phyloP scores from a whole-genome alignment of 1,140 invertebrate species.

The Lordiphosa stackelbergi region DNA sequence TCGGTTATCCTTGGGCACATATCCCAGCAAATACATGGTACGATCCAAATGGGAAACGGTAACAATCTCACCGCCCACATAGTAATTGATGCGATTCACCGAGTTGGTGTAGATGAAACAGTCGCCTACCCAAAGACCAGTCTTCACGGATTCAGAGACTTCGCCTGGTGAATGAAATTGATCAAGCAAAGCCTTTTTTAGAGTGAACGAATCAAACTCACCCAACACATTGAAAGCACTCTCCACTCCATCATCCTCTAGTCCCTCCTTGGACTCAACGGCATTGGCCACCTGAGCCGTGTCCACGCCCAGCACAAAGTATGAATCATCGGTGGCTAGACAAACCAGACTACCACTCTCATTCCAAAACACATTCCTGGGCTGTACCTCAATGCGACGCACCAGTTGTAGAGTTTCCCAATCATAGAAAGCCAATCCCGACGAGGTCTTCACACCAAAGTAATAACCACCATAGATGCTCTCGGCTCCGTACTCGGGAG shows the following conservation, averaged over 20 bases:
- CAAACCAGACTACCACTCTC: slow-evolving; percentile 96
- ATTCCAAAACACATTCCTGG: slow-evolving; percentile 94
- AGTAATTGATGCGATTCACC: slow-evolving; percentile 98
- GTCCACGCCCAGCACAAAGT: slow-evolving; percentile 96
- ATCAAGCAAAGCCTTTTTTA: not conserved
- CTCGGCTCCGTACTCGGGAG: slow-evolving; percentile 97
- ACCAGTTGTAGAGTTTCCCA: slow-evolving; percentile 97
- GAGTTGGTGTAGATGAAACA: slow-evolving; percentile 99
- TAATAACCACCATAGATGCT: slow-evolving; percentile 97
- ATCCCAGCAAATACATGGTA: slow-evolving; percentile 95
- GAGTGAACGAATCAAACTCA: slow-evolving; percentile 21
- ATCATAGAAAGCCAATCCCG: slow-evolving; percentile 96
- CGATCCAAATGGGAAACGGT: slow-evolving; percentile 98
- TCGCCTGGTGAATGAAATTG: slow-evolving; percentile 79
- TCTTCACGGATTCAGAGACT: slow-evolving; percentile 95
- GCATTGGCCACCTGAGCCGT: slow-evolving; percentile 86
- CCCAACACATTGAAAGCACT: slow-evolving; percentile 94
- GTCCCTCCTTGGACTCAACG: slow-evolving; percentile 84
- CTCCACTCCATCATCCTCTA: slow-evolving; percentile 96
- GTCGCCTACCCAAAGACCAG: slow-evolving; percentile 98
- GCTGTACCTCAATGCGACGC: slow-evolving; percentile 81
- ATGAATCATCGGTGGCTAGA: slow-evolving; percentile 96
- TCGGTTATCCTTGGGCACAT: slow-evolving; percentile 97
- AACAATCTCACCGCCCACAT: slow-evolving; percentile 98
- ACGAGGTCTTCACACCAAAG: slow-evolving; percentile 95